Percentiles rank a stretch among this genome's conserved stretches.
These are phyloP conservation scores for Zophobas atratus DNA, from an alignment of 1,140 invertebrate genomes.

Conservation along the genomic window DNA sequence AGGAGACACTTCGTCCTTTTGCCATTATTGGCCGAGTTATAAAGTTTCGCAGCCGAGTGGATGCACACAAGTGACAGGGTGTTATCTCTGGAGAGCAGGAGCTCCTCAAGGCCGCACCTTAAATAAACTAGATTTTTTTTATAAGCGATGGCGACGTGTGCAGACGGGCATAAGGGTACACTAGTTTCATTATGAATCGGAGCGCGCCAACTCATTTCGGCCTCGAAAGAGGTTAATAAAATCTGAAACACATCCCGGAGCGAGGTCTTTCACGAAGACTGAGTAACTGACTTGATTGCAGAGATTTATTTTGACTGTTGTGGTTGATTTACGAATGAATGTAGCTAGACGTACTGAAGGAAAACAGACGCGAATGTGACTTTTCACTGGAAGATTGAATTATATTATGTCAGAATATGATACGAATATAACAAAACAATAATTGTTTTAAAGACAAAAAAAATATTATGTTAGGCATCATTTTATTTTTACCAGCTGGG, in stretches of 20 bases:
- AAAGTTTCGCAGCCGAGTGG: conserved; percentile 36
- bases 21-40: conserved; percentile 30
- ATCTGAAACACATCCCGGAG: conserved; percentile 8
- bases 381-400: too few species aligned
- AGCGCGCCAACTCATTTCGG: not conserved
- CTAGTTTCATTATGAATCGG: conserved; percentile 17
- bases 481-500: too few species aligned
- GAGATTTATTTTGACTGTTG: conserved; percentile 9
- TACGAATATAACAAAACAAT: too few species aligned
- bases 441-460: too few species aligned
- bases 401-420: too few species aligned
- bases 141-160: conserved; percentile 3
- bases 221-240: not conserved
- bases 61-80: conserved; percentile 40
- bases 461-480: too few species aligned
- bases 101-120: conserved; percentile 24
- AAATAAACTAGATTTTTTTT: conserved; percentile 32
- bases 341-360: conserved; percentile 3
- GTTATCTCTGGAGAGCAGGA: conserved; percentile 13
- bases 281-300: conserved; percentile 18
- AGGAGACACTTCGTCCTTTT: conserved; percentile 4
- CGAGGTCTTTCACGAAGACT: conserved; percentile 1
- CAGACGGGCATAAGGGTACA: not conserved
- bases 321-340: conserved; percentile 19
- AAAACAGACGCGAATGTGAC: not conserved